phyloP scores from a whole-genome alignment of 2,888 invertebrate species.

The Eristalinus aeneus region DNA sequence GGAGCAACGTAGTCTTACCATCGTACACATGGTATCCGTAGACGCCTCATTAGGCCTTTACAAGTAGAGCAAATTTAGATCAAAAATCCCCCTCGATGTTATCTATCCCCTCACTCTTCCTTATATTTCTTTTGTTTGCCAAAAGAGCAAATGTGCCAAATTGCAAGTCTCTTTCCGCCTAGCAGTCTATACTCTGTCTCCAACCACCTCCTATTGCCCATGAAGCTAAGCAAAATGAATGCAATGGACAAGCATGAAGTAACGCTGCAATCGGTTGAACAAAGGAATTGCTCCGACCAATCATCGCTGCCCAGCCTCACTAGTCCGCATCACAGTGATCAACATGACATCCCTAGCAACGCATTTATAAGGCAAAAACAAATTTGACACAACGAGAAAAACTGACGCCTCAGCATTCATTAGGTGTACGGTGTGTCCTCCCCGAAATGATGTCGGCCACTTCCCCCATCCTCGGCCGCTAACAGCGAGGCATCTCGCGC shows the following conservation, averaged over 20 bases:
- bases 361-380: constrained; percentile 12
- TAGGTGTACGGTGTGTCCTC: constrained; percentile 25
- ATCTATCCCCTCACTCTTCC: too few relatives aligned
- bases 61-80: too few relatives aligned
- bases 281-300: constrained; percentile 17
- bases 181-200: too few relatives aligned
- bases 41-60: too few relatives aligned
- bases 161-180: too few relatives aligned
- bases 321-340: not conserved
- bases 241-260: not conserved
- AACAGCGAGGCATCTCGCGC: constrained; percentile 26
- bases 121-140: too few relatives aligned
- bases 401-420: constrained; percentile 46
- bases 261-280: constrained; percentile 8
- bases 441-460: constrained; percentile 18
- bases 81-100: too few relatives aligned
- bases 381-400: constrained; percentile 34
- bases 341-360: constrained; percentile 12
- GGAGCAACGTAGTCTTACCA: too few relatives aligned
- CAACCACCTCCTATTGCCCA: too few relatives aligned
- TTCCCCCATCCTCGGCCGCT: not conserved
- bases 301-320: not conserved
- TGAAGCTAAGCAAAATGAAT: too few relatives aligned
- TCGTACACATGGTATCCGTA: too few relatives aligned
- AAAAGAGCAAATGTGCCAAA: too few relatives aligned